These are phyloP conservation scores for Simalia tracyae DNA, from an alignment of 2,797 vertebrate species.

Conservation along the genomic window DNA sequence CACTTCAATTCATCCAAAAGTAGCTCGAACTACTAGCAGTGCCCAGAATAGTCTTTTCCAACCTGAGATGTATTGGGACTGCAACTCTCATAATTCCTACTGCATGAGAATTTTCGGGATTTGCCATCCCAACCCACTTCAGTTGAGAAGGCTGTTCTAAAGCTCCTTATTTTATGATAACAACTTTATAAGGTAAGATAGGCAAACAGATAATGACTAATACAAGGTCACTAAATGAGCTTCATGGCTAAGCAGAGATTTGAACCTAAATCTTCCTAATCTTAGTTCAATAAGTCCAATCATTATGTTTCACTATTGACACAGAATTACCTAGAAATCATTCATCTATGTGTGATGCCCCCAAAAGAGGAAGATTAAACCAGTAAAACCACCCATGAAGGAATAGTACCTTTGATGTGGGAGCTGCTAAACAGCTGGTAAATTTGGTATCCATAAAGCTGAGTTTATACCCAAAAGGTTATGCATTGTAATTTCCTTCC, in stretches of 20 bases:
- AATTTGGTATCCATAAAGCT: neutral
- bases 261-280: neutral
- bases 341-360: neutral
- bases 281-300: neutral
- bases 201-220: neutral
- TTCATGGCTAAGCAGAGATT: neutral
- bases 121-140: neutral
- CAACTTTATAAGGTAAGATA: neutral
- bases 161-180: neutral
- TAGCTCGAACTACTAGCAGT: neutral
- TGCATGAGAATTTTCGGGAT: neutral
- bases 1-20: neutral
- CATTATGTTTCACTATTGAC: neutral
- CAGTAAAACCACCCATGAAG: neutral
- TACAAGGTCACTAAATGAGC: neutral
- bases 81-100: neutral
- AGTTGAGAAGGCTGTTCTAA: neutral
- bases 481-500: no score
- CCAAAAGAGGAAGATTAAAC: neutral
- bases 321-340: neutral
- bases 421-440: neutral
- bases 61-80: neutral
- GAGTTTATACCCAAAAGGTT: neutral
- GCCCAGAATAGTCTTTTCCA: neutral
- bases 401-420: slow-evolving; percentile 17